These are phyloP conservation scores for Chelon auratus DNA, from an alignment of 2,797 vertebrate genomes.

Conservation along the genomic window DNA sequence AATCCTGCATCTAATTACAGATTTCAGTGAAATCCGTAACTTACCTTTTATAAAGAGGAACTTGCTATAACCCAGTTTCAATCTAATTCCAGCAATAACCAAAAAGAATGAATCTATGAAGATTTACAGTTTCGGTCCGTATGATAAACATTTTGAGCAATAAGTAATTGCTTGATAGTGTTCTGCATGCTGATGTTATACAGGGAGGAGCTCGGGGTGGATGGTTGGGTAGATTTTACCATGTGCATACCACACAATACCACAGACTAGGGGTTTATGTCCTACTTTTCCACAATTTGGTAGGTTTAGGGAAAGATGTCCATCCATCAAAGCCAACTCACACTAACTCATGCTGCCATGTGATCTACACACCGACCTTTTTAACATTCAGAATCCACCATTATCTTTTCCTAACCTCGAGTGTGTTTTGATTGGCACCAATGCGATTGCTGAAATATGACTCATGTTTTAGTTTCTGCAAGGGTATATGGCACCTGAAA, in stretches of 20 bases:
- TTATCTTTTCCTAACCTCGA: neutral
- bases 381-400: neutral
- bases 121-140: neutral
- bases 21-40: slow-evolving; percentile 46
- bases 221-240: neutral
- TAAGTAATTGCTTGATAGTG: neutral
- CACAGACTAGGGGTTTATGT: neutral
- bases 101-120: neutral
- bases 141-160: neutral
- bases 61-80: slow-evolving; percentile 1
- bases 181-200: neutral
- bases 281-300: neutral
- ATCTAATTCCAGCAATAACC: neutral
- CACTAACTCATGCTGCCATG: no score
- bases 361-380: neutral
- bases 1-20: slow-evolving; percentile 52
- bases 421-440: neutral
- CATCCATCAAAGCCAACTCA: neutral
- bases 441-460: neutral
- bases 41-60: slow-evolving; percentile 25
- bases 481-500: neutral
- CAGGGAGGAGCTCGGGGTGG: neutral
- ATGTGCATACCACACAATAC: no score
- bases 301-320: neutral
- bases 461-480: neutral